These are phyloP conservation scores for Narcine bancroftii DNA, from an alignment of 2,113 vertebrate genomes.

Conservation along the genomic window DNA sequence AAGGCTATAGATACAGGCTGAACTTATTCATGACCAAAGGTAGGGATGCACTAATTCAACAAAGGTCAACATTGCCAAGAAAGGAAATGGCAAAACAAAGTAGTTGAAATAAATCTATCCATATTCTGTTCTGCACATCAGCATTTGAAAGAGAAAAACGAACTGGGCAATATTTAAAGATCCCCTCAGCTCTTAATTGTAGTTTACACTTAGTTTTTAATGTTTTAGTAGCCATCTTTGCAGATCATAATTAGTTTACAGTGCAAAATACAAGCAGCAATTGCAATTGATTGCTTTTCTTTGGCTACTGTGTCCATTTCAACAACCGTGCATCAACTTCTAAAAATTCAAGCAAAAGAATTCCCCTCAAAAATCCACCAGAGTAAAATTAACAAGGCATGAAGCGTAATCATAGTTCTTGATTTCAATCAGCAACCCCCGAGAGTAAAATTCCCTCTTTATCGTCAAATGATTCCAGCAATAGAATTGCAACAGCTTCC, in stretches of 20 bases:
- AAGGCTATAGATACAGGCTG: background rate
- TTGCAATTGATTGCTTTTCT: background rate
- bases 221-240: background rate
- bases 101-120: background rate
- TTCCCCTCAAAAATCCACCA: background rate
- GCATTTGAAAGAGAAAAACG: too few relatives aligned
- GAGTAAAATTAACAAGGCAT: background rate
- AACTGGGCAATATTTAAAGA: background rate
- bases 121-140: background rate
- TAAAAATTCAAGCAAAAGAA: background rate
- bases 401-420: background rate
- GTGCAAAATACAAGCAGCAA: background rate
- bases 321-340: background rate
- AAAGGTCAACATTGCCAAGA: background rate
- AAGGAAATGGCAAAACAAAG: background rate
- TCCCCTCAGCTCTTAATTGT: conserved; percentile 10
- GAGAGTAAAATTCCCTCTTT: background rate
- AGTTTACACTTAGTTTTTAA: background rate
- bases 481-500: background rate
- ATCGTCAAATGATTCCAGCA: background rate
- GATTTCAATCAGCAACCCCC: background rate
- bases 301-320: background rate
- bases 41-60: background rate
- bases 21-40: background rate
- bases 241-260: conserved; percentile 3